Percentiles rank a stretch among this genome's conserved stretches.
phyloP scores from a whole-genome alignment of 2,888 invertebrate genomes.

The Eupithecia exiguata region DNA sequence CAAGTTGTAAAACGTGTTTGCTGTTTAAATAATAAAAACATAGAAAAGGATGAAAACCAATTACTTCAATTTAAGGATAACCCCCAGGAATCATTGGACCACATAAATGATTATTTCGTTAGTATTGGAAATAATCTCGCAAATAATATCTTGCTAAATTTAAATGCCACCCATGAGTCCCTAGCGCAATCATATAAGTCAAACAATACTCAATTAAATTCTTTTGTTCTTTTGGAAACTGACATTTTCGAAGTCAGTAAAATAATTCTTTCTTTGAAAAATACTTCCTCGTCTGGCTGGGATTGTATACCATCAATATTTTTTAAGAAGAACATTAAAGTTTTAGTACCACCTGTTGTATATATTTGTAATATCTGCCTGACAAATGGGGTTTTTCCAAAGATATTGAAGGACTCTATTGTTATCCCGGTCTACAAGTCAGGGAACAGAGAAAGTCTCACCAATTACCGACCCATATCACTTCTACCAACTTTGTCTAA shows the following conservation, averaged over 20 bases:
- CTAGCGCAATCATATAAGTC: background rate
- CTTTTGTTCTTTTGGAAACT: slow-evolving; percentile 5
- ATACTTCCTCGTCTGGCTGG: slow-evolving; percentile 2
- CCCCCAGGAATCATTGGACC: background rate
- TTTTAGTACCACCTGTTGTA: background rate
- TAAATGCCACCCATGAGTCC: background rate
- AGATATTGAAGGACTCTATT: background rate
- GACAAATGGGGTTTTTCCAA: background rate
- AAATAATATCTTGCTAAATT: background rate
- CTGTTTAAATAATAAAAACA: background rate
- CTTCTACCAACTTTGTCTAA: slow-evolving; percentile 2
- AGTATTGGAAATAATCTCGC: slow-evolving; percentile 1
- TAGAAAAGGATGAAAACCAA: background rate
- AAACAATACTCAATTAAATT: background rate
- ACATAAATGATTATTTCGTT: slow-evolving; percentile 8
- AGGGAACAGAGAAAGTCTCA: background rate
- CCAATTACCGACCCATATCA: slow-evolving; percentile 5
- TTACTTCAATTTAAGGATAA: background rate
- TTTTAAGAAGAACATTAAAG: background rate
- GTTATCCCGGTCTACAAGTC: slow-evolving; percentile 7
- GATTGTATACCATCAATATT: slow-evolving; percentile 10
- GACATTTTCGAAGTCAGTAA: slow-evolving; percentile 7
- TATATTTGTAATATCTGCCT: slow-evolving; percentile 1
- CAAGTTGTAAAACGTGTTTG: too few species aligned
- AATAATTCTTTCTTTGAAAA: too few species aligned